Evolutionary conservation across 2,888 invertebrate genomes (phyloP).

Genomic region (Pandemis cinnamomeana): DNA sequence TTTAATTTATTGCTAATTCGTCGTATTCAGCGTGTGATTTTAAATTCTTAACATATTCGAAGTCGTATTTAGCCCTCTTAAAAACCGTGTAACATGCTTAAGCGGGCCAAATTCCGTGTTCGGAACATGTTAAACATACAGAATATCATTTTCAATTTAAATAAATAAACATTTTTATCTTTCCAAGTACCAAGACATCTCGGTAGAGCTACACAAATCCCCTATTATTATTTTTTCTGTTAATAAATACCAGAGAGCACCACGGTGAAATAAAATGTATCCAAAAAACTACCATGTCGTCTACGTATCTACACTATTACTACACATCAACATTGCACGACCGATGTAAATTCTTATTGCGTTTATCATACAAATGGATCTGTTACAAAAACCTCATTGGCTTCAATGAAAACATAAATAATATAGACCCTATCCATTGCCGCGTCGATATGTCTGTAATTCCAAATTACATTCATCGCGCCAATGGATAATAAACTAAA

Average conservation of each 20-base stretch:
- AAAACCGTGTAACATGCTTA: neutral
- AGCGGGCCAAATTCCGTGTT: constrained; percentile 7
- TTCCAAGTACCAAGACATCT: constrained; percentile 6
- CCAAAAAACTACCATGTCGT: constrained; percentile 32
- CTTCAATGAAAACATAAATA: constrained; percentile 37
- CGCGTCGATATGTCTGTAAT: constrained; percentile 18
- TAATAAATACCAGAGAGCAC: constrained; percentile 62
- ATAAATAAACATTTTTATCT: constrained; percentile 15
- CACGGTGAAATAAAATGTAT: constrained; percentile 55
- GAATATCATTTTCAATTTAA: constrained; percentile 1
- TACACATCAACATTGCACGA: constrained; percentile 76
- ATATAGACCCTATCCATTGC: constrained; percentile 33
- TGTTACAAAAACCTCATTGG: constrained; percentile 40
- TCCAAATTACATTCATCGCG: constrained; percentile 12
- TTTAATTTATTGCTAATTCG: constrained; percentile 2
- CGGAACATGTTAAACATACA: constrained; percentile 13
- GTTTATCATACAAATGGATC: constrained; percentile 42
- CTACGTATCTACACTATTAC: constrained; percentile 48
- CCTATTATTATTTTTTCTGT: constrained; percentile 49
- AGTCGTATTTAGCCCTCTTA: constrained; percentile 11
- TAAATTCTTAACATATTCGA: constrained; percentile 1
- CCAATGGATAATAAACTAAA: constrained; percentile 45
- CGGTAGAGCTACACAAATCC: constrained; percentile 26
- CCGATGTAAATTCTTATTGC: constrained; percentile 64
- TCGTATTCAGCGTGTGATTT: constrained; percentile 1